A percentile compares a stretch with the other conserved stretches of the same genome.
phyloP scores from a whole-genome alignment of 1,140 invertebrate species.

The Chlorops oryzae region DNA sequence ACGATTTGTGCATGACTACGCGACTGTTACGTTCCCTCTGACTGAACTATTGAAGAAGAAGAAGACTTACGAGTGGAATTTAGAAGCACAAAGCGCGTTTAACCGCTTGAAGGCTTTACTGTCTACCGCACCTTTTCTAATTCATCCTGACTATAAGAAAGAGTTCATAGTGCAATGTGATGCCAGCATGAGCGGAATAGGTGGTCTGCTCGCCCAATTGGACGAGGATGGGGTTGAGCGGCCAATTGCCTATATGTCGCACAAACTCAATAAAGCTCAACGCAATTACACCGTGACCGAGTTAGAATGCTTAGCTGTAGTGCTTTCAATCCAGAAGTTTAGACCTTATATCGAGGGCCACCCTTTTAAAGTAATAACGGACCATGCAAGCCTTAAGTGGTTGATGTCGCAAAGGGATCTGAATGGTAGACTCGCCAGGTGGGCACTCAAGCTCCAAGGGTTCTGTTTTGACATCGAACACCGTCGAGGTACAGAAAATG shows the following conservation, averaged over 20 bases:
- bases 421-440: conserved; percentile 25
- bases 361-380: too few relatives aligned
- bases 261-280: background rate
- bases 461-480: conserved; percentile 34
- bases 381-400: conserved; percentile 24
- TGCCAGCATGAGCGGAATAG: conserved; percentile 33
- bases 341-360: conserved; percentile 43
- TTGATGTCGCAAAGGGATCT: conserved; percentile 23
- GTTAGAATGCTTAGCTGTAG: conserved; percentile 46
- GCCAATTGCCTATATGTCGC: conserved; percentile 36
- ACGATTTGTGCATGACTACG: conserved; percentile 48
- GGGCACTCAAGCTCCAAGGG: too few relatives aligned
- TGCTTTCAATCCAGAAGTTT: conserved; percentile 47
- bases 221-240: conserved; percentile 13
- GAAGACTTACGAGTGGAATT: background rate
- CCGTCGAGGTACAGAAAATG: conserved; percentile 23
- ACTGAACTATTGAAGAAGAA: background rate
- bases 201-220: conserved; percentile 33
- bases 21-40: conserved; percentile 30
- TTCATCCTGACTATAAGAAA: conserved; percentile 32
- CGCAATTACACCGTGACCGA: conserved; percentile 41
- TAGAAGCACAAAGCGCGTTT: conserved; percentile 32
- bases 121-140: conserved; percentile 31
- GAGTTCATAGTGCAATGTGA: conserved; percentile 37
- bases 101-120: conserved; percentile 24